These are phyloP conservation scores for Lycorma delicatula DNA, from an alignment of 1,140 invertebrate species.

Conservation along the genomic window DNA sequence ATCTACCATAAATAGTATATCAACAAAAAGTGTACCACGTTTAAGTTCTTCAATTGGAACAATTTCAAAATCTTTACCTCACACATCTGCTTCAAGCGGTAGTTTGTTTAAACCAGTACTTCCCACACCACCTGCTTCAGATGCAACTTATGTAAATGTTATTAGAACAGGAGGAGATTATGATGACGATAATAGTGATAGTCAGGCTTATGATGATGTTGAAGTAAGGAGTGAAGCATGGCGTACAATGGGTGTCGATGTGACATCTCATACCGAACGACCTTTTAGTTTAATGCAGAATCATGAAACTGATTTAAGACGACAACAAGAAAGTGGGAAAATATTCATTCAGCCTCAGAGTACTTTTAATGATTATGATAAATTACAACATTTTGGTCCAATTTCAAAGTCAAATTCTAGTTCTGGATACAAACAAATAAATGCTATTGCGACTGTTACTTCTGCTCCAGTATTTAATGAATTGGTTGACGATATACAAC, in stretches of 20 bases:
- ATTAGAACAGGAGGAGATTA: no score
- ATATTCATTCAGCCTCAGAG: no score
- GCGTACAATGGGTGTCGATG: conserved; percentile 64
- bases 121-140: no score
- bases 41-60: no score
- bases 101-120: no score
- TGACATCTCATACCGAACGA: conserved; percentile 45
- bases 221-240: conserved; percentile 63
- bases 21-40: no score
- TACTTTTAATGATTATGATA: conserved; percentile 61
- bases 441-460: background rate
- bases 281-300: background rate
- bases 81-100: no score
- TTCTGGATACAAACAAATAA: conserved; percentile 36
- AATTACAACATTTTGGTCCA: conserved; percentile 67
- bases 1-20: no score
- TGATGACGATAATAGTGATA: background rate
- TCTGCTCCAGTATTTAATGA: conserved; percentile 7
- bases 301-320: conserved; percentile 3
- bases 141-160: no score
- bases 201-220: conserved; percentile 52
- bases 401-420: conserved; percentile 54
- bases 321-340: conserved; percentile 8
- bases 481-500: background rate
- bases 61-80: no score